These are phyloP conservation scores for Falco concolor DNA, from an alignment of 2,797 vertebrate species.

Conservation along the genomic window DNA sequence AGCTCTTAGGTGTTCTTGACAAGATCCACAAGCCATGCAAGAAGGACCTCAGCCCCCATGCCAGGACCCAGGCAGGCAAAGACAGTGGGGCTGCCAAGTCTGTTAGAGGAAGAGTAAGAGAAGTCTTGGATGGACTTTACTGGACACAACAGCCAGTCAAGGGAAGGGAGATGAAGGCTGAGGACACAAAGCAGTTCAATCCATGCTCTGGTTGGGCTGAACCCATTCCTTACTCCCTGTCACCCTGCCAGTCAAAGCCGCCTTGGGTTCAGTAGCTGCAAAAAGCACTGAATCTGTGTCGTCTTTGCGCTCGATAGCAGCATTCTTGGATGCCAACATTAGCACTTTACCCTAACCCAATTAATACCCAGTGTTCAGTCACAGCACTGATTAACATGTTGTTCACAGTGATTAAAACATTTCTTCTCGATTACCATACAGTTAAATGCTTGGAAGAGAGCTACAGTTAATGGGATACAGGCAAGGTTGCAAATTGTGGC, in stretches of 20 bases:
- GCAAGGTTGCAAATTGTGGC: conserved; percentile 70
- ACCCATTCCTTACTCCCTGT: neutral
- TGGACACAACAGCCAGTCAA: neutral
- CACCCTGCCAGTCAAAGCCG: neutral
- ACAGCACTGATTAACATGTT: conserved; percentile 81
- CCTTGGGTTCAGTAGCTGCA: neutral
- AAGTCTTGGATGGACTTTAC: neutral
- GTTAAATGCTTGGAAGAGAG: conserved; percentile 77
- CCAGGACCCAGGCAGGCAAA: neutral
- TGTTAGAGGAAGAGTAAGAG: neutral
- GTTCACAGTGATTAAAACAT: conserved; percentile 85
- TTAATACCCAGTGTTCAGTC: conserved; percentile 79
- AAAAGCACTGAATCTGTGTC: neutral
- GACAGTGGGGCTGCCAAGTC: neutral
- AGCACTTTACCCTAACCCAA: conserved; percentile 75
- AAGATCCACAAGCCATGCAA: neutral
- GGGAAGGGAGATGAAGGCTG: neutral
- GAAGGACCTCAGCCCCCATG: neutral
- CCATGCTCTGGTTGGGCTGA: neutral
- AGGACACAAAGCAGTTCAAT: neutral
- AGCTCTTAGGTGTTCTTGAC: neutral
- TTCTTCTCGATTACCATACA: conserved; percentile 81
- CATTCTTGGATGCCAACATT: conserved; percentile 54
- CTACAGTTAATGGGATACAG: conserved; percentile 74
- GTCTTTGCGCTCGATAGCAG: conserved; percentile 1